Evolutionary conservation across 2,797 vertebrate genomes (phyloP), one percentile per base, ranked within the genome.

Genomic region (Taenioides sp.): DNA sequence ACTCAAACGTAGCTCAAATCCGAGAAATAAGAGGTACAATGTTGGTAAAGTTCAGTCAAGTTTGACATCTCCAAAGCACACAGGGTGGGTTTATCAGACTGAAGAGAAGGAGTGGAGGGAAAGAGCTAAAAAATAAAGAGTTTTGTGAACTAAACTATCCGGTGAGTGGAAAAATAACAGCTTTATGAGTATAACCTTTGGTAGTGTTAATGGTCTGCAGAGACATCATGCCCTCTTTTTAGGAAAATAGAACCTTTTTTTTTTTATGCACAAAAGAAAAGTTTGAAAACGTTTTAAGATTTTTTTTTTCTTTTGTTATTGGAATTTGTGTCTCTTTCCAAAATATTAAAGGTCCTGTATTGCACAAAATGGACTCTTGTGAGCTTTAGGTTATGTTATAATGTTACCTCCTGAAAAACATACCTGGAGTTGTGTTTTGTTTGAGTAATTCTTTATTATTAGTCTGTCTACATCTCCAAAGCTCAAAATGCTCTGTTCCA

Each of bases 131-230:
- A 47, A 17, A 23, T 7, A 23, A 40, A 47, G n/a, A 47, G 37
- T 47, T 64, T 43, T 64, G n/a, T 25, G 37, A 64, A 62, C 34
- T 28, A 40, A 43, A 23, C 23, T 23, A 25, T 43, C 37, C 34
- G 3, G 37, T 7, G 62, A 43, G 62, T 12, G 4, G 2, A 4
- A 23, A 43, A 40, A 63, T 37, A 43, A 10, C 34, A 2, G 34
- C 43, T 63, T 63, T 63, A 63, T 16, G 34, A 22, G n/a, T 6
- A 40, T 64, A 47, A 64, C 62, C 62, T 64, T 64, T 43, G n/a
- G n/a, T n/a, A 7, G 40, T 40, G 34, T 43, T 43, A 64, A 64
- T 64, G n/a, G 37, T 43, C 9, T 23, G 61, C 12, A 43, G 12
- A 63, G 12, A 4, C 61, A 63, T n/a, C n/a, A 1, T 40, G 61